Evolutionary conservation across 2,113 vertebrate species (phyloP), one percentile per base, ranked within the genome.

Genomic region (Pseudorectes ferrugineus): DNA sequence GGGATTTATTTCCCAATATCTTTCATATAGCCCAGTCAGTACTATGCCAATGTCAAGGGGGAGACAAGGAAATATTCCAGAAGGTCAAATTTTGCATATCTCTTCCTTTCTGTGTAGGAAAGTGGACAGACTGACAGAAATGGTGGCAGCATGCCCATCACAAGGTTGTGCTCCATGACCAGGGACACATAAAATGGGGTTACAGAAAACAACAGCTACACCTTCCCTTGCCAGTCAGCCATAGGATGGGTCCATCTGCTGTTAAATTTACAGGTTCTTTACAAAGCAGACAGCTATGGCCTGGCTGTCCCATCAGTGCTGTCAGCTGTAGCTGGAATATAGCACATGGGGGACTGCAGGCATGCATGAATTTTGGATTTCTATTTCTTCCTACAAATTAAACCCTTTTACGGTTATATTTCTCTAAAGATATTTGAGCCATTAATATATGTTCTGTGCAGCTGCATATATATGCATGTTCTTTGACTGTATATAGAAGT

Each of bases 301-400:
- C 77, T 65, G 77, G 35, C 46, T 62, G 58, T 49, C 55, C 33
- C 76, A 62, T 11, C 1, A 5, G 43, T 42, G 46, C 75, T 80
- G 73, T 80, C 86, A 92, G 71, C 80, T 78, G 68, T 42, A 83
- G 61, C 40, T 83, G 65, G 61, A 94, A 80, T 83, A 83, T 5
- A 80, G 72, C 43, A 80, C n/a, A 38, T 11, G 10, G 12, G 79
- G 35, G 63, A 74, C 57, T 77, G 59, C 55, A 93, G 38, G 51
- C 63, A 80, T 36, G 55, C 85, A 43, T 59, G 33, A 90, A 92
- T 92, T 92, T 74, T 63, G 59, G 55, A 86, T 90, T 92, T 91
- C 91, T 88, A 76, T 95, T 96, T 93, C 85, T 73, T 77, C 67
- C 85, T 63, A 85, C 40, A 92, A 93, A 96, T 85, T 70, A 94